Evolutionary conservation across 2,113 vertebrate species (phyloP).

Genomic region (Hemichromis elongatus): DNA sequence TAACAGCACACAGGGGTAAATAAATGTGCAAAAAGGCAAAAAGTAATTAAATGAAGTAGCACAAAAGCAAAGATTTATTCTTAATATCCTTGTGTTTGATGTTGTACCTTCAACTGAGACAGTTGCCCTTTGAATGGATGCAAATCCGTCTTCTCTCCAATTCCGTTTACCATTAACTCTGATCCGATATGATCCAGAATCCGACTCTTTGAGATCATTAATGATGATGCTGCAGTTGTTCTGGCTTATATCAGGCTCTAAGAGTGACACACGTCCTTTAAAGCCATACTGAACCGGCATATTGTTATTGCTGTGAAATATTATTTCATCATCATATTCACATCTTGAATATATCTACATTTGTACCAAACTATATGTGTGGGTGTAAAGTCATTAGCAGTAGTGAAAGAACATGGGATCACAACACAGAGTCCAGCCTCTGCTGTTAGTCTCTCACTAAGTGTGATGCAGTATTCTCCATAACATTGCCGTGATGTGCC

Average conservation of each 20-base stretch:
- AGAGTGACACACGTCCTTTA: background rate
- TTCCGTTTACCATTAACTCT: accelerated
- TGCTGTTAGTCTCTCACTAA: background rate
- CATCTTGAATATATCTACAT: background rate
- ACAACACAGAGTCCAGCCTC: background rate
- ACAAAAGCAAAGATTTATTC: background rate
- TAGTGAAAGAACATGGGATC: background rate
- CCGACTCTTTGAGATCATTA: conserved; percentile 21
- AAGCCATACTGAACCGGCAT: background rate
- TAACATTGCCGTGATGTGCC: accelerated
- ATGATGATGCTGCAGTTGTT: conserved; percentile 40
- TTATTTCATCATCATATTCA: background rate
- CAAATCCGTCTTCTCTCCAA: accelerated
- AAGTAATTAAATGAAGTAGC: background rate
- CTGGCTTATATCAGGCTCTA: background rate
- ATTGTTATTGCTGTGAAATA: background rate
- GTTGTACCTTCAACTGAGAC: conserved; percentile 34
- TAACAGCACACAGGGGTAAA: background rate
- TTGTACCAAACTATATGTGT: conserved; percentile 28
- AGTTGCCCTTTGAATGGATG: accelerated
- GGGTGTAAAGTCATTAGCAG: accelerated
- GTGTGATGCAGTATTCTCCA: background rate
- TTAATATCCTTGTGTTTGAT: background rate
- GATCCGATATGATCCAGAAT: conserved; percentile 38
- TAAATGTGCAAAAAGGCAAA: background rate